These are phyloP conservation scores for Empidonax alnorum DNA, from an alignment of 2,113 vertebrate genomes.

Conservation along the genomic window DNA sequence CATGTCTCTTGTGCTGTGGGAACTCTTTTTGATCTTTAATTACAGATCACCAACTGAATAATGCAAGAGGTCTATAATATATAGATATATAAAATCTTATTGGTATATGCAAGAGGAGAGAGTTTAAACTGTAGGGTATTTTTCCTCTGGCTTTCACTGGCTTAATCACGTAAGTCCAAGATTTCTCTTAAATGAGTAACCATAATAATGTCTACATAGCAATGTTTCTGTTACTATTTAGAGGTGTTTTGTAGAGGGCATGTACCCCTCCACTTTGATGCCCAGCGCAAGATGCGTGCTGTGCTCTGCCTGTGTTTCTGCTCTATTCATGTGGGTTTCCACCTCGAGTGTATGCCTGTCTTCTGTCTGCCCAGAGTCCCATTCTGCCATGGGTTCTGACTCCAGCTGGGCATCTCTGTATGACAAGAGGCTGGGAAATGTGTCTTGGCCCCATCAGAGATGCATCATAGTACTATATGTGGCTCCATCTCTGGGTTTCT, in stretches of 20 bases:
- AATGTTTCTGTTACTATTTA: neutral
- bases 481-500: neutral
- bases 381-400: neutral
- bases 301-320: neutral
- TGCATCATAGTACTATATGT: accelerated
- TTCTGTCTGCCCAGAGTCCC: neutral
- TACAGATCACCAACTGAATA: neutral
- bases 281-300: neutral
- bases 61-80: neutral
- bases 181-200: neutral
- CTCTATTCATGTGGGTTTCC: accelerated
- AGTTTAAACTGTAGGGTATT: neutral
- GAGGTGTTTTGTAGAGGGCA: neutral
- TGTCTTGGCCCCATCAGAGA: accelerated
- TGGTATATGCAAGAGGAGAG: neutral
- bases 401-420: neutral
- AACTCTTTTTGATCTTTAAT: neutral
- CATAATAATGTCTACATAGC: neutral
- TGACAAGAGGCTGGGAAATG: neutral
- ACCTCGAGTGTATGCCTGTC: neutral
- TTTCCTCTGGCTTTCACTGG: neutral
- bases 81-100: neutral
- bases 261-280: accelerated
- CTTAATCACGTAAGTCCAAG: neutral
- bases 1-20: neutral